phyloP scores from a whole-genome alignment of 2,888 invertebrate genomes.

The Nomada fucata region DNA sequence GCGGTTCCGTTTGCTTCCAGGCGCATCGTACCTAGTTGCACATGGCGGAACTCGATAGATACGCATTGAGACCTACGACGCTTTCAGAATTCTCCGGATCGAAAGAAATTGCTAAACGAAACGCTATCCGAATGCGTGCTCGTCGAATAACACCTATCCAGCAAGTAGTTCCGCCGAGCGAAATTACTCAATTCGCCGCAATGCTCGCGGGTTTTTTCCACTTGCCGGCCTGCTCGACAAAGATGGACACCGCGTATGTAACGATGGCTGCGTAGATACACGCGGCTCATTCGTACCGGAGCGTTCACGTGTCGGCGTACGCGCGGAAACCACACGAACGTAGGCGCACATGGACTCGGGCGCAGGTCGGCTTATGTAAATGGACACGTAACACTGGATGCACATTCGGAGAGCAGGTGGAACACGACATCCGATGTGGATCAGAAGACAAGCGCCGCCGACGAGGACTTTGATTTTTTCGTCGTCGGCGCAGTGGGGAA shows the following conservation, averaged over 20 bases:
- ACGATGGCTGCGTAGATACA: conserved; percentile 51
- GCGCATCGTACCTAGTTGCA: too few relatives aligned
- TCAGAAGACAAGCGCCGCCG: conserved; percentile 45
- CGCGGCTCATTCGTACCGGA: conserved; percentile 42
- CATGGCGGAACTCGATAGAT: too few relatives aligned
- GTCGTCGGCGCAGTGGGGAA: not conserved
- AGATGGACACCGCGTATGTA: conserved; percentile 47
- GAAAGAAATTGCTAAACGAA: not conserved
- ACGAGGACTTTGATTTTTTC: conserved; percentile 49
- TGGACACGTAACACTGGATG: conserved; percentile 76
- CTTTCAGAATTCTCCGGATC: too few relatives aligned
- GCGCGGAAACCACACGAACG: conserved; percentile 12
- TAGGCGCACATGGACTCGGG: conserved; percentile 10
- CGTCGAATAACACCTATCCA: conserved; percentile 11
- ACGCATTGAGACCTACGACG: too few relatives aligned
- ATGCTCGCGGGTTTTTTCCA: conserved; percentile 33
- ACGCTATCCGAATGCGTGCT: not conserved
- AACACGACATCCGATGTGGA: conserved; percentile 60
- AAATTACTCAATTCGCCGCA: conserved; percentile 23
- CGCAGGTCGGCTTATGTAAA: conserved; percentile 74
- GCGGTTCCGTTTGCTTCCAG: not conserved
- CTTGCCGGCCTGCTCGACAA: conserved; percentile 26
- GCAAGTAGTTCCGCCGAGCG: conserved; percentile 7
- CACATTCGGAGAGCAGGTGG: conserved; percentile 72
- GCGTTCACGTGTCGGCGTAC: conserved; percentile 39